Evolutionary conservation across 2,797 vertebrate genomes (phyloP).

Genomic region (Syngnathus acus): DNA sequence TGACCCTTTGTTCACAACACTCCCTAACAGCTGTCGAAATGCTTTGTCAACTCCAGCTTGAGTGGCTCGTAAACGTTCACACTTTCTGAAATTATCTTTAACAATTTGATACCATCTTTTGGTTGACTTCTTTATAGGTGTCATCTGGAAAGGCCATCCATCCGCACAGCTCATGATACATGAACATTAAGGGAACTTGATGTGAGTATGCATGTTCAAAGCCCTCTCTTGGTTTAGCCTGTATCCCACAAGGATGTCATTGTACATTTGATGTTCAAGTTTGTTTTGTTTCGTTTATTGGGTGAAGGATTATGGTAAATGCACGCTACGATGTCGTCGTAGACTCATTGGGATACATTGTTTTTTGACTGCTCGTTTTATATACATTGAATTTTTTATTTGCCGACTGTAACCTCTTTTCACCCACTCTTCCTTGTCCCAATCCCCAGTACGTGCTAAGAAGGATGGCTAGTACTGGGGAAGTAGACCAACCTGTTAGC

Average conservation of each 20-base stretch:
- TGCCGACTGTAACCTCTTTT: background rate
- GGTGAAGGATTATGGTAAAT: background rate
- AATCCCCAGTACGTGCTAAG: constrained; percentile 75
- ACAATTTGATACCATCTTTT: no score
- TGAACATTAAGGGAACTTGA: constrained; percentile 43
- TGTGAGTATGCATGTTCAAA: constrained; percentile 46
- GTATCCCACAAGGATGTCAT: background rate
- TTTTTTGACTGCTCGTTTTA: no score
- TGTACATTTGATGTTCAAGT: background rate
- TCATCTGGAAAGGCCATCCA: constrained; percentile 37
- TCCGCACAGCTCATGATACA: constrained; percentile 58
- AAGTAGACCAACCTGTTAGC: constrained; percentile 90
- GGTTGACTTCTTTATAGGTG: constrained; percentile 35
- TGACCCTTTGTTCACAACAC: constrained; percentile 33
- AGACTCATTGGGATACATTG: no score
- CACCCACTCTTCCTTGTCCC: background rate
- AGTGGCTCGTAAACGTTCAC: background rate
- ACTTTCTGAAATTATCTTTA: background rate
- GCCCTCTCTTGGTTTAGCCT: background rate
- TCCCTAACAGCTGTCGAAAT: constrained; percentile 13
- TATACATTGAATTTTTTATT: background rate
- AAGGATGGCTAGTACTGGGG: constrained; percentile 98
- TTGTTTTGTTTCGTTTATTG: background rate
- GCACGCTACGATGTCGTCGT: background rate
- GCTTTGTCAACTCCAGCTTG: constrained; percentile 1